phyloP scores from a whole-genome alignment of 2,888 invertebrate genomes.

The Frankliniella fusca region DNA sequence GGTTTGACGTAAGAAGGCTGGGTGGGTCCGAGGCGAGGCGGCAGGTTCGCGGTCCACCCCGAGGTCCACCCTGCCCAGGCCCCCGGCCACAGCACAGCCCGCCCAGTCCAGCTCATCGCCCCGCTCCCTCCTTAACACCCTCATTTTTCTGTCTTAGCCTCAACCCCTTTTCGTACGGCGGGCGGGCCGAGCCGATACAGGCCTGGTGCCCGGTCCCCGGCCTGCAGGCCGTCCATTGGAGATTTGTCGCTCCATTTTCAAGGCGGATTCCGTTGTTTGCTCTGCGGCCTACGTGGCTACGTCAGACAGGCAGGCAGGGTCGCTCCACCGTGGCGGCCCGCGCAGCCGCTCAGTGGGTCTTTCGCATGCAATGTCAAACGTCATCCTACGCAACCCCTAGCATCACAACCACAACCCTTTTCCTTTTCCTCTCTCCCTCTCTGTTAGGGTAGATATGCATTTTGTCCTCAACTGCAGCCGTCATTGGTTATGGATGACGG shows the following conservation, averaged over 20 bases:
- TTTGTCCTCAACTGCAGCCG: background rate
- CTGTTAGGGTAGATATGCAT: background rate
- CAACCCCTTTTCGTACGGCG: background rate
- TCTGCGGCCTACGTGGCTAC: background rate
- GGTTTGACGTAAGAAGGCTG: background rate
- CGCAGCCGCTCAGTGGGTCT: background rate
- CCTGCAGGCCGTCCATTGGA: conserved; percentile 7
- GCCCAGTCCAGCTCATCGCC: background rate
- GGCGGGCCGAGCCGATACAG: background rate
- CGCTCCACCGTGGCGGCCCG: background rate
- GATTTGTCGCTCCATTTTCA: conserved; percentile 5
- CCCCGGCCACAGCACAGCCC: background rate
- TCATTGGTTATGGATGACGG: conserved; percentile 19
- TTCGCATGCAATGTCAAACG: conserved; percentile 5
- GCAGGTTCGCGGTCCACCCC: background rate
- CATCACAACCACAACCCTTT: background rate
- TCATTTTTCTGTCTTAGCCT: background rate
- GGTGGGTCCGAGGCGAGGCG: background rate
- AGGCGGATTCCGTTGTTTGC: background rate
- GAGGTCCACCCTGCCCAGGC: background rate
- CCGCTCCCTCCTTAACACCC: background rate
- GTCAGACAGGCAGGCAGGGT: background rate
- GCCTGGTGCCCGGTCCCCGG: background rate
- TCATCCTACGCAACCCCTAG: background rate
- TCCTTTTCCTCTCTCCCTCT: background rate